These are phyloP conservation scores for Hydroisotoma schaefferi DNA, from an alignment of 2,888 invertebrate genomes.

Conservation along the genomic window DNA sequence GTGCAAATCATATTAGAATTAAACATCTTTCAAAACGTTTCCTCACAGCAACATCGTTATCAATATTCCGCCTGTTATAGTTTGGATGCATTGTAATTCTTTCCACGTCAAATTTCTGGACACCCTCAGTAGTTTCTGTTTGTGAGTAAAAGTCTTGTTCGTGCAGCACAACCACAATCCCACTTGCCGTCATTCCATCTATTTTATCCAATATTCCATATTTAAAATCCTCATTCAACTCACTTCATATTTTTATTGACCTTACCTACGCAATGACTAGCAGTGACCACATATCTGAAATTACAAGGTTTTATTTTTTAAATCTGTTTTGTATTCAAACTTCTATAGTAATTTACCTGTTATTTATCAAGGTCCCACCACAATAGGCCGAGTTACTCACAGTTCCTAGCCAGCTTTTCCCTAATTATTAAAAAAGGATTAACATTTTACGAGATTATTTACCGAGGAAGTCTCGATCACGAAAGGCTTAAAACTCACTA, in stretches of 20 bases:
- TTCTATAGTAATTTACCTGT: slow-evolving; percentile 23
- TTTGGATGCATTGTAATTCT: slow-evolving; percentile 39
- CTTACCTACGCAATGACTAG: slow-evolving; percentile 46
- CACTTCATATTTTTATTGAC: slow-evolving; percentile 14
- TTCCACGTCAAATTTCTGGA: slow-evolving; percentile 21
- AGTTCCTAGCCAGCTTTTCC: slow-evolving; percentile 37
- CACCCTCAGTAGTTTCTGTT: slow-evolving; percentile 20
- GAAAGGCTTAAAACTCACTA: slow-evolving; percentile 4
- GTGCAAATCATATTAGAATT: background rate
- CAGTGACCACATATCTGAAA: slow-evolving; percentile 22
- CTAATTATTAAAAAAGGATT: background rate
- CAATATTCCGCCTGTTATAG: slow-evolving; percentile 35
- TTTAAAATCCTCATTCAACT: background rate
- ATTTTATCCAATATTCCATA: background rate
- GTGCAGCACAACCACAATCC: slow-evolving; percentile 41
- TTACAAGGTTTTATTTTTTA: no score
- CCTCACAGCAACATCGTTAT: slow-evolving; percentile 43
- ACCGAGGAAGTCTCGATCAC: background rate
- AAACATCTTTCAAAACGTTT: background rate
- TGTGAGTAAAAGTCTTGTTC: slow-evolving; percentile 40
- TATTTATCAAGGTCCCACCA: slow-evolving; percentile 37
- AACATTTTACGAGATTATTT: background rate
- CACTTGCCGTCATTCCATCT: slow-evolving; percentile 33
- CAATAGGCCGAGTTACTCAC: slow-evolving; percentile 30
- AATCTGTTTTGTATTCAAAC: background rate